These are phyloP conservation scores for Crocodylus rhombifer DNA, from an alignment of 2,797 vertebrate genomes.

Conservation along the genomic window DNA sequence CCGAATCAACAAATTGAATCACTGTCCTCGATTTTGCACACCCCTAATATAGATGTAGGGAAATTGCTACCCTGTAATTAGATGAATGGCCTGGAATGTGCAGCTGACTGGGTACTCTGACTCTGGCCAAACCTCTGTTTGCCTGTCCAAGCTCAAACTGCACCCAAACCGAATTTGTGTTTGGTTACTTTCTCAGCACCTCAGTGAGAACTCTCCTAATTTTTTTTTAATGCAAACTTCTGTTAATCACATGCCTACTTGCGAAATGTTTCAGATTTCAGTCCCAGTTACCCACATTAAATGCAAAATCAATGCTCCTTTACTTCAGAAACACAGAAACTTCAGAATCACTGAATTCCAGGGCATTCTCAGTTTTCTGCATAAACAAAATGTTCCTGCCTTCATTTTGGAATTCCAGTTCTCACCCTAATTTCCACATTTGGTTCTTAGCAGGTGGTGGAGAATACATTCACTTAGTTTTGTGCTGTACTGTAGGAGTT, in stretches of 20 bases:
- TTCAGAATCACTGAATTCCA: background rate
- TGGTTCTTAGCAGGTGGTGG: background rate
- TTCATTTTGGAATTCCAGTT: background rate
- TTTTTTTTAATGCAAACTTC: constrained; percentile 7
- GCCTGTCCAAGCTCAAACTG: background rate
- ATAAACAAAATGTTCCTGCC: background rate
- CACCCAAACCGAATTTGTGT: background rate
- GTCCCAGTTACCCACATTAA: background rate
- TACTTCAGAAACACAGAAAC: background rate
- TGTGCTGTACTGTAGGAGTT: background rate
- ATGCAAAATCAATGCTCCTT: background rate
- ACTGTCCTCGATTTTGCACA: no score
- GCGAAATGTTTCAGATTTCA: background rate
- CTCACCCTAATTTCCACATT: background rate
- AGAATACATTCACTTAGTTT: background rate
- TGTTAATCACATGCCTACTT: accelerated
- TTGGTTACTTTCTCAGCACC: background rate
- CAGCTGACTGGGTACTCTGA: background rate
- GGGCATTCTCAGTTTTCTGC: background rate
- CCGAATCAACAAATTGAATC: no score
- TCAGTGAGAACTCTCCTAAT: background rate
- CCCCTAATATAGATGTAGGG: no score
- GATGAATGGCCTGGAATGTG: background rate
- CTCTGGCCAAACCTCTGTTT: background rate
- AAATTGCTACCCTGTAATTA: background rate